A percentile compares a stretch with the other conserved stretches of the same genome.
phyloP scores from a whole-genome alignment of 1,140 invertebrate species.

The Diabrotica virgifera region DNA sequence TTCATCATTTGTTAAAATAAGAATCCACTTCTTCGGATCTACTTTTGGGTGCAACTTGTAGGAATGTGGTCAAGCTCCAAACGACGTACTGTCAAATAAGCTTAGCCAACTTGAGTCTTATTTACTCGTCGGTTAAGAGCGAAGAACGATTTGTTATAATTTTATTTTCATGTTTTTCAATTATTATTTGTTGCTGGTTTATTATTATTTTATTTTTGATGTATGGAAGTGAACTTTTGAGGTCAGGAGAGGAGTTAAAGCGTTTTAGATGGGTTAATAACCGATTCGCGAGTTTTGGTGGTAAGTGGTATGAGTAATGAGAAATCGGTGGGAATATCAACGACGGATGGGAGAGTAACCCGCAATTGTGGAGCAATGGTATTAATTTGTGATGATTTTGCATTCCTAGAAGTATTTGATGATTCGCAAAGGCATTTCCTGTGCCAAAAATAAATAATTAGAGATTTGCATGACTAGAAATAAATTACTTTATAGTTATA shows the following conservation, averaged over 20 bases:
- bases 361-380: too few species aligned
- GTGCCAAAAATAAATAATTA: too few species aligned
- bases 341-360: neutral
- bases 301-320: neutral
- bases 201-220: constrained; percentile 3
- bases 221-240: neutral
- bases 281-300: neutral
- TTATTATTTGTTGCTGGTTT: neutral
- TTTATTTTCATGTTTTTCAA: neutral
- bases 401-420: too few species aligned
- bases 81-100: constrained; percentile 13
- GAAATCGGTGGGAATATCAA: neutral
- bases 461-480: too few species aligned
- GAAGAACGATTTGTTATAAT: neutral
- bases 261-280: neutral
- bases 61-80: constrained; percentile 29
- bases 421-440: too few species aligned
- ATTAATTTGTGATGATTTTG: too few species aligned
- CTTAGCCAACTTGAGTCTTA: neutral
- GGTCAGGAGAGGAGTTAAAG: neutral
- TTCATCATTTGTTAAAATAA: neutral
- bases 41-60: constrained; percentile 38
- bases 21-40: constrained; percentile 24
- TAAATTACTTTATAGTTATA: too few species aligned
- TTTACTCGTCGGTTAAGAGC: neutral